Evolutionary conservation across 2,797 vertebrate species (phyloP).

Genomic region (Pygocentrus nattereri): DNA sequence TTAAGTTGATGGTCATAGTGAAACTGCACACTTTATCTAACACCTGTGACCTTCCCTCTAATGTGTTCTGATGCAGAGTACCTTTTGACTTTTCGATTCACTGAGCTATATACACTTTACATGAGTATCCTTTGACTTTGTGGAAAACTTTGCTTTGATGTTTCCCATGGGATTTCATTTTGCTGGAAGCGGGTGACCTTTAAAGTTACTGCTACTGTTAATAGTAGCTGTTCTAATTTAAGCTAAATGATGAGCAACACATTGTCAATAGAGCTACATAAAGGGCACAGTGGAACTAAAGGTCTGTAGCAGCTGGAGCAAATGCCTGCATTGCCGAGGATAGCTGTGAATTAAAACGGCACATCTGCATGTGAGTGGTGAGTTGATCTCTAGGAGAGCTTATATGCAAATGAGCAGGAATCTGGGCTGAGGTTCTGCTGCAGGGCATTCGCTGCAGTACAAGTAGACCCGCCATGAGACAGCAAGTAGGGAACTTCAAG

Average conservation of each 20-base stretch:
- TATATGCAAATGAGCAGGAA: neutral
- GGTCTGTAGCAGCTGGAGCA: constrained; percentile 18
- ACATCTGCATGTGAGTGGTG: neutral
- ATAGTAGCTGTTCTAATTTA: constrained; percentile 48
- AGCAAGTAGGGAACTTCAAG: constrained; percentile 9
- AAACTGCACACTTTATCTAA: neutral
- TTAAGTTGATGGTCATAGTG: constrained; percentile 1
- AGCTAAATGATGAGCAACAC: constrained; percentile 45
- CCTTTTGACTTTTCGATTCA: constrained; percentile 11
- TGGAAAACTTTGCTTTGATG: constrained; percentile 38
- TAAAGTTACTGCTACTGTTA: constrained; percentile 47
- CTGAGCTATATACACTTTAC: constrained; percentile 4
- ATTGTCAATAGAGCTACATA: constrained; percentile 42
- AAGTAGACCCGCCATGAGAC: neutral
- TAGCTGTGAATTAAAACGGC: constrained; percentile 21
- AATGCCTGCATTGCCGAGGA: neutral
- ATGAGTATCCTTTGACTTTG: constrained; percentile 38
- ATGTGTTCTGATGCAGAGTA: constrained; percentile 4
- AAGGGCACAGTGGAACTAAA: constrained; percentile 33
- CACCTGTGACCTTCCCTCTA: neutral
- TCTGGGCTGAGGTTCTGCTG: constrained; percentile 4
- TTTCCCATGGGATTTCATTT: constrained; percentile 32
- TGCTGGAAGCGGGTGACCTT: constrained; percentile 45
- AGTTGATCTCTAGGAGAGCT: constrained; percentile 8
- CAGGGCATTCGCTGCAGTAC: constrained; percentile 1